Percentiles rank a stretch among this genome's conserved stretches.
Evolutionary conservation across 1,140 invertebrate genomes (phyloP).

Genomic region (Sipha flava): DNA sequence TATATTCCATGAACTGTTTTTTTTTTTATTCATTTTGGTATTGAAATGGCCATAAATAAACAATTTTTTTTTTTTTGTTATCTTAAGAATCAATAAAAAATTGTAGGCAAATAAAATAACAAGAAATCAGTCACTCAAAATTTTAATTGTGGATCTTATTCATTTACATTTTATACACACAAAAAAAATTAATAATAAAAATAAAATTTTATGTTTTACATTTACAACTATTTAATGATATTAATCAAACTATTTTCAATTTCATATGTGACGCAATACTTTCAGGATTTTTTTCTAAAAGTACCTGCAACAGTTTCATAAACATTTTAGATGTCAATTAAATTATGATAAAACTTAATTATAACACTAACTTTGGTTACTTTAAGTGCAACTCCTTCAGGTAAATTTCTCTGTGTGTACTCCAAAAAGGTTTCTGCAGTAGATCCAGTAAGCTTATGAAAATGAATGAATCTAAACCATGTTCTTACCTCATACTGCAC

Average conservation of each 20-base stretch:
- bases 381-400: constrained; percentile 93
- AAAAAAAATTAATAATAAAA: too few species aligned
- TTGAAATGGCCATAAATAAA: too few species aligned
- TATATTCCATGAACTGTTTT: too few species aligned
- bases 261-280: background rate
- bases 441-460: constrained; percentile 80
- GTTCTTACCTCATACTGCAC: constrained; percentile 95
- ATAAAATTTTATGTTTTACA: too few species aligned
- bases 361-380: constrained; percentile 63
- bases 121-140: background rate
- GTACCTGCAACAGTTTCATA: background rate
- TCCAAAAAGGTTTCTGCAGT: constrained; percentile 93
- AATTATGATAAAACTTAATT: background rate
- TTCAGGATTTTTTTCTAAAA: constrained; percentile 9
- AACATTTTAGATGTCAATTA: background rate
- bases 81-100: too few species aligned
- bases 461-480: constrained; percentile 77
- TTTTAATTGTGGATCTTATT: background rate
- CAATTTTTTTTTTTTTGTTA: too few species aligned
- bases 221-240: background rate
- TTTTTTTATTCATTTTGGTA: too few species aligned
- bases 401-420: constrained; percentile 92
- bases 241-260: background rate
- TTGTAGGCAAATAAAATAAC: too few species aligned
- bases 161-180: background rate